Evolutionary conservation across 2,888 invertebrate species (phyloP).

Genomic region (Tortricodes alternella): DNA sequence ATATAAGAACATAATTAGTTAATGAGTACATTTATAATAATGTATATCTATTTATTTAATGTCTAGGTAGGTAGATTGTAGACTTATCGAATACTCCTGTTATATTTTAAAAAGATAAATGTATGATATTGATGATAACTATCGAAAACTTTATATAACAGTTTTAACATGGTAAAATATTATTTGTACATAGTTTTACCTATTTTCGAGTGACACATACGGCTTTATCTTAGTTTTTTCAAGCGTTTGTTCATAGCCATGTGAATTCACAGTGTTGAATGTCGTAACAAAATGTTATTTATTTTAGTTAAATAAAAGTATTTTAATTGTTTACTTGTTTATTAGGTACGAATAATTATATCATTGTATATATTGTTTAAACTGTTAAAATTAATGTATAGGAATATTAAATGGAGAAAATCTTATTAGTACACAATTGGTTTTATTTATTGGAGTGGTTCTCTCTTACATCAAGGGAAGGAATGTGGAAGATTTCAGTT

Average conservation of each 20-base stretch:
- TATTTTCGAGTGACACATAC: slow-evolving; percentile 23
- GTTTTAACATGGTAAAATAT: neutral
- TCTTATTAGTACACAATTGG: slow-evolving; percentile 37
- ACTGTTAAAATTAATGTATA: slow-evolving; percentile 64
- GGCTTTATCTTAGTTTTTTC: no score
- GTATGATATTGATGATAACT: neutral
- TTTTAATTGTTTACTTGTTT: slow-evolving; percentile 56
- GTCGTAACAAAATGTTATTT: slow-evolving; percentile 68
- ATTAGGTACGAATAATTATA: slow-evolving; percentile 48
- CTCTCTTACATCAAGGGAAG: neutral
- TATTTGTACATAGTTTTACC: slow-evolving; percentile 26
- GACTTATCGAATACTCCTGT: slow-evolving; percentile 1
- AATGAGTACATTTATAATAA: slow-evolving; percentile 16
- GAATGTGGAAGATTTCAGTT: slow-evolving; percentile 22
- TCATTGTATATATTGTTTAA: slow-evolving; percentile 72
- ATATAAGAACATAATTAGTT: slow-evolving; percentile 36
- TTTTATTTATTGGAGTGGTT: slow-evolving; percentile 13
- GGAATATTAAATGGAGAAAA: slow-evolving; percentile 62
- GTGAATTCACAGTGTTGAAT: slow-evolving; percentile 44
- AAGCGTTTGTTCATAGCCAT: no score
- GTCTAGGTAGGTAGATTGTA: slow-evolving; percentile 24
- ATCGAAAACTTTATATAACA: neutral
- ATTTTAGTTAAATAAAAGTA: slow-evolving; percentile 58
- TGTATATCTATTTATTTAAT: slow-evolving; percentile 38
- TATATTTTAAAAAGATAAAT: neutral